Evolutionary conservation across 2,888 invertebrate genomes (phyloP).

Genomic region (Amphipoea lucens): DNA sequence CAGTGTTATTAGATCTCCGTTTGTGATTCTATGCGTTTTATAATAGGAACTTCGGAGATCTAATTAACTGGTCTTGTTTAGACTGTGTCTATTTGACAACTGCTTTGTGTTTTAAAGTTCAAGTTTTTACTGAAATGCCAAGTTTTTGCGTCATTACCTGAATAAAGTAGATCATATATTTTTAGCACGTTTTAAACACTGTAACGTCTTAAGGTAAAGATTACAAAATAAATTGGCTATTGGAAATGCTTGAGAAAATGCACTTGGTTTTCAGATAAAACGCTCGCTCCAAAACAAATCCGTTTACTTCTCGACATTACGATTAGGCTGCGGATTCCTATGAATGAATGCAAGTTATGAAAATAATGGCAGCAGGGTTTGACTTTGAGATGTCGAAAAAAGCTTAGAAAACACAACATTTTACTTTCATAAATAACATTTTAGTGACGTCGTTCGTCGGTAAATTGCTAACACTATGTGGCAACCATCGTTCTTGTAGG

Average conservation of each 20-base stretch:
- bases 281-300: not conserved
- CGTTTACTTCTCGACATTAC: not conserved
- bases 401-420: not conserved
- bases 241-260: not conserved
- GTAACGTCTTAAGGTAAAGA: not conserved
- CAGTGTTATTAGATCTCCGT: conserved; percentile 63
- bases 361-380: not conserved
- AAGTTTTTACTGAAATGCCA: conserved; percentile 39
- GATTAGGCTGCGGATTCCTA: not conserved
- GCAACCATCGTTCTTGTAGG: not conserved
- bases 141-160: conserved; percentile 27
- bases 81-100: conserved; percentile 45
- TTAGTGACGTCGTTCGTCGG: not conserved
- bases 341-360: not conserved
- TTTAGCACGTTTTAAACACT: conserved; percentile 19
- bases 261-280: not conserved
- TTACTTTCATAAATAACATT: not conserved
- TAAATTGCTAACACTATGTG: not conserved
- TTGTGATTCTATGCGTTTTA: conserved; percentile 51
- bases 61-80: conserved; percentile 53
- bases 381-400: not conserved
- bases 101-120: conserved; percentile 55
- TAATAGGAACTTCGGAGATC: conserved; percentile 53
- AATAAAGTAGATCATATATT: conserved; percentile 22
- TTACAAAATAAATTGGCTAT: too few relatives aligned